phyloP scores from a whole-genome alignment of 2,888 invertebrate genomes.

The Euplagia quadripunctaria region DNA sequence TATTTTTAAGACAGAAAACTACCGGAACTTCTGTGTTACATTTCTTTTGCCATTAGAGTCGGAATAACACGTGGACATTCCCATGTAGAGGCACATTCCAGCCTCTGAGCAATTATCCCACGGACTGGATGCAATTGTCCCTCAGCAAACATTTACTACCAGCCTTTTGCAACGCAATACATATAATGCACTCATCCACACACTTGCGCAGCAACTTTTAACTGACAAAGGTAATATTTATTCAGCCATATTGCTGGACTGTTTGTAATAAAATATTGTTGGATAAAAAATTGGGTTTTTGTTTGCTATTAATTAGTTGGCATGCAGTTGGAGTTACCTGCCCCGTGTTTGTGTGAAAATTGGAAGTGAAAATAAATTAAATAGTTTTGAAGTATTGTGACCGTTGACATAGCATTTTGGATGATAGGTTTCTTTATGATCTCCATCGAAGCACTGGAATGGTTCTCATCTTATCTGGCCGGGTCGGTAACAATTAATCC shows the following conservation, averaged over 20 bases:
- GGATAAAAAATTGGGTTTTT: constrained; percentile 31
- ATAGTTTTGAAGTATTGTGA: constrained; percentile 3
- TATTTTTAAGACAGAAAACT: background rate
- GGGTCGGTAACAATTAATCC: too few species aligned
- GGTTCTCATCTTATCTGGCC: too few species aligned
- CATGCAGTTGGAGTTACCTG: constrained; percentile 18
- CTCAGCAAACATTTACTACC: constrained; percentile 62
- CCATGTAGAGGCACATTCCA: constrained; percentile 60
- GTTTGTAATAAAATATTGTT: constrained; percentile 48
- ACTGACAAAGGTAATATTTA: constrained; percentile 58
- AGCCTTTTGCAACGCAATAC: constrained; percentile 55
- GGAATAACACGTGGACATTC: constrained; percentile 56
- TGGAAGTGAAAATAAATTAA: constrained; percentile 35
- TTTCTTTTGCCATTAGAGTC: constrained; percentile 16
- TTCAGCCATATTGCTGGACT: constrained; percentile 41
- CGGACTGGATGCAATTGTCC: constrained; percentile 59
- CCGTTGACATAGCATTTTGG: too few species aligned
- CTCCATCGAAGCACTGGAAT: too few species aligned
- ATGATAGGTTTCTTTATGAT: too few species aligned
- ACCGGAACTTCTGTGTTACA: constrained; percentile 18
- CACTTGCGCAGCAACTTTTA: constrained; percentile 47
- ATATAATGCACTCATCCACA: constrained; percentile 30
- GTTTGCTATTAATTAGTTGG: constrained; percentile 44
- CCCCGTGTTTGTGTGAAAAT: constrained; percentile 29
- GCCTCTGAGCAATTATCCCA: constrained; percentile 69